phyloP scores from a whole-genome alignment of 2,888 invertebrate species.

The Sylvicola fuscatus region DNA sequence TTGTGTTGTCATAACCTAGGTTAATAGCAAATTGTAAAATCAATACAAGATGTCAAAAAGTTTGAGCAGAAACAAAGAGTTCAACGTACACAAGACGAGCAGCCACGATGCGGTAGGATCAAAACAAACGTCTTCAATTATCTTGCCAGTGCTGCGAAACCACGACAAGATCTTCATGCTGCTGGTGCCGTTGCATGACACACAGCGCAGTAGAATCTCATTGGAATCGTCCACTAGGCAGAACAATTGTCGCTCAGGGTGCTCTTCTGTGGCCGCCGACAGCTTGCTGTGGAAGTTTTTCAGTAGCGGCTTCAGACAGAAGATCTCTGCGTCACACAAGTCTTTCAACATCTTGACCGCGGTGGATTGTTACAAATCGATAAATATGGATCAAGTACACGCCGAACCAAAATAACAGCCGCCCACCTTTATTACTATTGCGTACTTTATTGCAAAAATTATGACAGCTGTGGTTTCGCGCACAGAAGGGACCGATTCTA shows the following conservation, averaged over 20 bases:
- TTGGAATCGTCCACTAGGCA: conserved; percentile 23
- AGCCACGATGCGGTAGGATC: conserved; percentile 49
- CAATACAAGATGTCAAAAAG: background rate
- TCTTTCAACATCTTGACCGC: background rate
- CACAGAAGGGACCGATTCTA: too few relatives aligned
- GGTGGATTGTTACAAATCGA: background rate
- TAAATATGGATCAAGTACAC: too few relatives aligned
- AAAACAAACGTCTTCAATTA: conserved; percentile 54
- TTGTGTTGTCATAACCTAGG: conserved; percentile 24
- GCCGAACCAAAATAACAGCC: too few relatives aligned
- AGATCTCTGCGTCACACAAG: conserved; percentile 15
- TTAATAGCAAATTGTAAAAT: conserved; percentile 1
- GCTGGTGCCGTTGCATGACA: conserved; percentile 7
- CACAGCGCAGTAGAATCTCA: conserved; percentile 22
- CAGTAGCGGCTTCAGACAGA: conserved; percentile 20
- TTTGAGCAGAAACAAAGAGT: conserved; percentile 1
- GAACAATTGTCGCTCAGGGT: conserved; percentile 19
- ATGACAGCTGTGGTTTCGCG: too few relatives aligned
- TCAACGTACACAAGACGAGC: conserved; percentile 22
- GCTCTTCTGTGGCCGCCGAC: conserved; percentile 20
- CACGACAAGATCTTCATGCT: conserved; percentile 19
- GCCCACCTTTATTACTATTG: too few relatives aligned
- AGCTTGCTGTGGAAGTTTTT: conserved; percentile 23
- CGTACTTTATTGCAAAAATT: too few relatives aligned
- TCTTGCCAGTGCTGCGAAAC: conserved; percentile 20